Evolutionary conservation across 1,140 invertebrate genomes (phyloP).

Genomic region (Anthonomus grandis): DNA sequence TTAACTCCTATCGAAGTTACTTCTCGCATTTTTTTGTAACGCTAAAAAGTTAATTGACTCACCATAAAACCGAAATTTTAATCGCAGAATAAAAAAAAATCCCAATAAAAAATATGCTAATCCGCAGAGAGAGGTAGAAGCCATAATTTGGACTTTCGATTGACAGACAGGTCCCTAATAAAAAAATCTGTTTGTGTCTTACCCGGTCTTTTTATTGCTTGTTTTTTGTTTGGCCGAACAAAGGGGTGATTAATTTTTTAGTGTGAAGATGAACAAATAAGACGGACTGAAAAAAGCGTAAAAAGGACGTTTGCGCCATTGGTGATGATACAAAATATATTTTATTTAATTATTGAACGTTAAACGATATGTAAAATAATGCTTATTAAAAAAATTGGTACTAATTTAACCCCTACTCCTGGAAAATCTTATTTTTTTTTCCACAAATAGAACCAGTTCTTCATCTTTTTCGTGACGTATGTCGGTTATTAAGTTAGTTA

Average conservation of each 20-base stretch:
- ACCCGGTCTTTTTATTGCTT: conserved; percentile 4
- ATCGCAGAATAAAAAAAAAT: neutral
- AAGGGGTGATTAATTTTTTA: conserved; percentile 13
- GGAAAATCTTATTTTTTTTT: too few relatives aligned
- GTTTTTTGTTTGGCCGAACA: conserved; percentile 4
- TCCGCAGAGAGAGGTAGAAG: neutral
- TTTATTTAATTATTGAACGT: too few relatives aligned
- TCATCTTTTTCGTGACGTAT: too few relatives aligned
- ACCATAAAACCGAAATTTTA: neutral
- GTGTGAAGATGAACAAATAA: conserved; percentile 11
- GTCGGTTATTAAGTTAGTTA: too few relatives aligned
- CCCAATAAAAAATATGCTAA: neutral
- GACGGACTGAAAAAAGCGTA: too few relatives aligned
- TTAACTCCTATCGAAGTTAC: neutral
- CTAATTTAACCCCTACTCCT: too few relatives aligned
- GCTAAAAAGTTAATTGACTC: neutral
- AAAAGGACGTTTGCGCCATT: too few relatives aligned
- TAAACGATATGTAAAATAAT: too few relatives aligned
- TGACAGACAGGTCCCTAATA: conserved; percentile 9
- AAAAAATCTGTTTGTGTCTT: conserved; percentile 7
- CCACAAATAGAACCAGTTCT: too few relatives aligned
- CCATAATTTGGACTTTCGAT: conserved; percentile 4
- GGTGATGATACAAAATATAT: too few relatives aligned
- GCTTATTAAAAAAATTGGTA: too few relatives aligned
- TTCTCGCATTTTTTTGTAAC: neutral